phyloP scores from a whole-genome alignment of 2,797 vertebrate genomes.

The Antrozous pallidus region DNA sequence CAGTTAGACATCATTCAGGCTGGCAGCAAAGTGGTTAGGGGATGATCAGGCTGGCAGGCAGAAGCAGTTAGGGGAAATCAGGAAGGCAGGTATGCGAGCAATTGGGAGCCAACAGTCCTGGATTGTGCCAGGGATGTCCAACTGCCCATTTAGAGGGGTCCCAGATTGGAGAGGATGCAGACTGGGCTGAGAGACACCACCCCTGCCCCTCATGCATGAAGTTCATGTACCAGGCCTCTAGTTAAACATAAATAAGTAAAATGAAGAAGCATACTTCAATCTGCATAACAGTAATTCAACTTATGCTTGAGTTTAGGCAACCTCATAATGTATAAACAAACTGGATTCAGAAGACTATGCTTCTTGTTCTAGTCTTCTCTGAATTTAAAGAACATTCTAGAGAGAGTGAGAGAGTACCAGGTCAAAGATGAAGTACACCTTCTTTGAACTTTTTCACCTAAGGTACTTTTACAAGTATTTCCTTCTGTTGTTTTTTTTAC shows the following conservation, averaged over 20 bases:
- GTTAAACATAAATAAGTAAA: neutral
- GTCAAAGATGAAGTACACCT: neutral
- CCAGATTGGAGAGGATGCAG: no score
- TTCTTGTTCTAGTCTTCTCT: neutral
- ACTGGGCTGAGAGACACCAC: no score
- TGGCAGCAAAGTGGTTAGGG: no score
- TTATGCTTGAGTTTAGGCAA: neutral
- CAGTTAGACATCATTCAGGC: no score
- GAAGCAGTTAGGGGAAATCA: no score
- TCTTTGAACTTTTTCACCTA: neutral
- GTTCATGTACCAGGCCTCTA: no score
- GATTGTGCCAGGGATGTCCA: no score
- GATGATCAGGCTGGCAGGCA: no score
- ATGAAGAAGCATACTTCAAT: neutral
- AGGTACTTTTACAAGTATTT: neutral
- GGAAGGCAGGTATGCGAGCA: no score
- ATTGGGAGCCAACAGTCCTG: no score
- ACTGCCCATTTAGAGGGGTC: no score
- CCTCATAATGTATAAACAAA: neutral
- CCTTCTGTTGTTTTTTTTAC: neutral
- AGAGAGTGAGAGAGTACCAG: neutral
- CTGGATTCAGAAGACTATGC: neutral
- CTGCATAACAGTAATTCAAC: neutral
- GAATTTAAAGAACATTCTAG: neutral
- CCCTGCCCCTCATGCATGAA: no score